Evolutionary conservation across 2,888 invertebrate genomes (phyloP).

Genomic region (Steinernema hermaphroditum): DNA sequence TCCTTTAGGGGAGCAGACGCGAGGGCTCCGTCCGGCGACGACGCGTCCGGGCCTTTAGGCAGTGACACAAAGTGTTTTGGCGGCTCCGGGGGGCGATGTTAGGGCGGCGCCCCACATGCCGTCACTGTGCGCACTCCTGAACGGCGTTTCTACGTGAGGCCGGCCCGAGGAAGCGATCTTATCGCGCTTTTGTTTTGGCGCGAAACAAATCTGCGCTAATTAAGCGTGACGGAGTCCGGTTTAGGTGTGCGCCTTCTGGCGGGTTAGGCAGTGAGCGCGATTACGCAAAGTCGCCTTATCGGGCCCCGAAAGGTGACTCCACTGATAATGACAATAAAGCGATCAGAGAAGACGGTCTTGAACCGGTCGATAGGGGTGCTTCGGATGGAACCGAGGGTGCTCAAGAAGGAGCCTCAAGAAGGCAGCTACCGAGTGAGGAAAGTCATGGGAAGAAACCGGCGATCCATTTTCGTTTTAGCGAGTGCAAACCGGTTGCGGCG

Average conservation of each 20-base stretch:
- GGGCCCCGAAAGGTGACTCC: background rate
- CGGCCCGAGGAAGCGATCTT: no score
- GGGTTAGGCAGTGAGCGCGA: background rate
- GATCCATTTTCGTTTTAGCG: no score
- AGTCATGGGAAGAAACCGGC: no score
- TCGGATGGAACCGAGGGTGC: no score
- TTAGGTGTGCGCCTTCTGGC: background rate
- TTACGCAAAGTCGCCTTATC: conserved; percentile 6
- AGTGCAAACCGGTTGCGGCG: no score
- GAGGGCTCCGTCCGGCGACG: background rate
- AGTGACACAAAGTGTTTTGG: background rate
- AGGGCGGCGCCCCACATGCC: background rate
- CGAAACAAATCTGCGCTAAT: background rate
- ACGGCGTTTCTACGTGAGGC: no score
- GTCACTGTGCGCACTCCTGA: no score
- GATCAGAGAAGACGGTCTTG: no score
- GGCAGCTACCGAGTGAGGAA: no score
- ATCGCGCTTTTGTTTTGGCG: background rate
- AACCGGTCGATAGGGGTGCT: no score
- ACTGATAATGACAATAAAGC: background rate
- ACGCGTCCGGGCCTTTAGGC: background rate
- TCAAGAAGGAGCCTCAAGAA: no score
- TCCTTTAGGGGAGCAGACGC: no score
- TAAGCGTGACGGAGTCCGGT: conserved; percentile 18
- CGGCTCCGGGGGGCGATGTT: background rate